Base-by-base conservation (phyloP, 2,113 vertebrate species). In the Nothoprocta perdicaria region DNA sequence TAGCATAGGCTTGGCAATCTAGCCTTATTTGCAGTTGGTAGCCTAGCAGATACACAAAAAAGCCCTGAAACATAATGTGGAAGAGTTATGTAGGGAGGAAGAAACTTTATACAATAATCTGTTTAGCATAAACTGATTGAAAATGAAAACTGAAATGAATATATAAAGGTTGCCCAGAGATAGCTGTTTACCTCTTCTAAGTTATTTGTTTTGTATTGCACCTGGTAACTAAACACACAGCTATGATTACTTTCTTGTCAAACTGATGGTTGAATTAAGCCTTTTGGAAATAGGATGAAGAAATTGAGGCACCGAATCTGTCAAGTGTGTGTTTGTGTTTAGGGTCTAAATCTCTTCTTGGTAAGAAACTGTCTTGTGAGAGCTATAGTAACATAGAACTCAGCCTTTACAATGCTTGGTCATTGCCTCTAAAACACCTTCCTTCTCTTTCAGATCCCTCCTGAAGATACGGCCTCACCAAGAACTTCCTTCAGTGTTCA, bases 401-500 rank as follows among this genome's bases (percentile, higher is more conserved):
- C 12, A 11, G 4, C 9, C 72, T 24, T 67, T 76, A 38, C 5
- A 7, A 1, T 66, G 35, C 79, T 68, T 91, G 4, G 60, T 61
- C 27, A 19, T 5, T 85, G 26, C 16, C 16, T 77, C 15, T 82
- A 29, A 67, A 52, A 35, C 67, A n/a, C 46, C 14, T 81, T 76
- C 12, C 9, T 66, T 60, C n/a, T 14, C 88, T 89, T 95, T 53
- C 52, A 99, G 99, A 93, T 99, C 68, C 98, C 98, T 41, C 68
- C 62, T 65, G 89, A 58, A 73, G 98, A 98, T 86, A 98, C 96
- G 16, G 66, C 57, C 33, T 87, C 80, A 3, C 62, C 89, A 13
- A 97, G 97, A 21, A 75, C 95, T 46, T 98, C 98, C 5, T 99
- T 98, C 89, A 97, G 97, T 58, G 95, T 99, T 35, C 99, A 99